These are phyloP conservation scores for Hydropotes inermis DNA, from an alignment of 2,113 vertebrate genomes.

Conservation along the genomic window DNA sequence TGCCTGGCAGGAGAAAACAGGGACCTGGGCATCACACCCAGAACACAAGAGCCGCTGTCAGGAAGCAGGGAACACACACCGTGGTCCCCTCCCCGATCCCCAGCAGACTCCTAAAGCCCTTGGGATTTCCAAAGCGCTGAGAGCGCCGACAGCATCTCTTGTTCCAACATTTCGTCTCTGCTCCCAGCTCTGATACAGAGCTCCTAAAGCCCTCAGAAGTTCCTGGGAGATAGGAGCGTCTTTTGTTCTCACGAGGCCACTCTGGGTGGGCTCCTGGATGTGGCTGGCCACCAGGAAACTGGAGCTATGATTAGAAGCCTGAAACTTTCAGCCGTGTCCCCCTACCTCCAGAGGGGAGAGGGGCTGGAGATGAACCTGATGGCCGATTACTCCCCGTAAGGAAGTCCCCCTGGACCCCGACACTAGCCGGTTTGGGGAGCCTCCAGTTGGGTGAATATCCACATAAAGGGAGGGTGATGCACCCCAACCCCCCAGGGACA, in stretches of 20 bases:
- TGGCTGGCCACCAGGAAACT: not conserved
- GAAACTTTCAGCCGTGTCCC: no score
- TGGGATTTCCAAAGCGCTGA: not conserved
- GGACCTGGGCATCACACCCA: rapidly evolving
- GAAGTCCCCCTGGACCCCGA: not conserved
- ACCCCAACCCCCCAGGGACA: not conserved
- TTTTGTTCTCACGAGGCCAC: not conserved
- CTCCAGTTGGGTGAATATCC: not conserved
- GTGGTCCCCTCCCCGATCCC: not conserved
- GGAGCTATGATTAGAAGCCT: no score
- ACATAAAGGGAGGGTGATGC: rapidly evolving
- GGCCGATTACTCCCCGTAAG: not conserved
- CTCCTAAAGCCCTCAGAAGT: not conserved
- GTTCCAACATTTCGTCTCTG: not conserved
- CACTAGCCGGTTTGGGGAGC: not conserved
- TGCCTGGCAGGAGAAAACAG: not conserved
- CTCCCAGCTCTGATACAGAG: not conserved
- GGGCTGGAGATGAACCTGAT: not conserved
- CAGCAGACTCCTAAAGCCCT: not conserved
- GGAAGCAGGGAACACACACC: rapidly evolving
- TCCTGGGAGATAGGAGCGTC: not conserved
- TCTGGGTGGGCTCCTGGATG: not conserved
- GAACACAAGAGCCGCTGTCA: not conserved
- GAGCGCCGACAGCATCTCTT: rapidly evolving
- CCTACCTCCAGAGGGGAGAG: not conserved